These are phyloP conservation scores for Cacatua alba DNA, from an alignment of 2,113 vertebrate species.

Conservation along the genomic window DNA sequence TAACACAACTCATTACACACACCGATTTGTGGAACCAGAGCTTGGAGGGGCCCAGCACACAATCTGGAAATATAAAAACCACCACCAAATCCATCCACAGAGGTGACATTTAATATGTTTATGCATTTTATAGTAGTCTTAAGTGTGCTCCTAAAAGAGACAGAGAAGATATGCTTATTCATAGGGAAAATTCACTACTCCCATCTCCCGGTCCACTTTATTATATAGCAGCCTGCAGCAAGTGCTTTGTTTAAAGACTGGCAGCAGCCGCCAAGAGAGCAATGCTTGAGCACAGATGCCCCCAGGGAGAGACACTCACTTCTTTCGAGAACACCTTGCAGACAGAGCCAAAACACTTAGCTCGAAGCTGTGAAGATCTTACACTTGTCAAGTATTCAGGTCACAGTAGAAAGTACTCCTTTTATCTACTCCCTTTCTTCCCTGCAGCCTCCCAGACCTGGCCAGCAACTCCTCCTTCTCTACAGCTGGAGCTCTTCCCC, in stretches of 20 bases:
- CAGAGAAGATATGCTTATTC: slow-evolving; percentile 1
- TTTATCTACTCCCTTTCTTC: neutral
- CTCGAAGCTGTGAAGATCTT: neutral
- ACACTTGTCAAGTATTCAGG: neutral
- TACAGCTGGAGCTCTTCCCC: neutral
- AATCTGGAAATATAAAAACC: neutral
- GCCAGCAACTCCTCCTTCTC: neutral
- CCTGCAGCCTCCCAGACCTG: neutral
- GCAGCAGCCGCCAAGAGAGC: neutral
- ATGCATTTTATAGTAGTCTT: slow-evolving; percentile 43
- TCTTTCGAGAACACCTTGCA: neutral
- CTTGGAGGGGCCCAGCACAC: neutral
- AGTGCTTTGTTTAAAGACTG: neutral
- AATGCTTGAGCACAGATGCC: neutral
- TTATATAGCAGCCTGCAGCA: neutral
- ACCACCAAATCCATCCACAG: slow-evolving; percentile 11
- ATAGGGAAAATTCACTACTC: slow-evolving; percentile 10
- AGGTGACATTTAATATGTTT: slow-evolving; percentile 41
- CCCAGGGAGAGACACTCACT: neutral
- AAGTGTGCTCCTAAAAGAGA: neutral
- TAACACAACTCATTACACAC: slow-evolving; percentile 57
- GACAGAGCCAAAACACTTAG: neutral
- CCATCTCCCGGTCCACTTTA: neutral
- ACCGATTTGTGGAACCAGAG: slow-evolving; percentile 47
- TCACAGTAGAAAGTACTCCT: neutral